Evolutionary conservation across 1,140 invertebrate species (phyloP), one percentile per base, ranked within the genome.

Genomic region (Venturia canescens): DNA sequence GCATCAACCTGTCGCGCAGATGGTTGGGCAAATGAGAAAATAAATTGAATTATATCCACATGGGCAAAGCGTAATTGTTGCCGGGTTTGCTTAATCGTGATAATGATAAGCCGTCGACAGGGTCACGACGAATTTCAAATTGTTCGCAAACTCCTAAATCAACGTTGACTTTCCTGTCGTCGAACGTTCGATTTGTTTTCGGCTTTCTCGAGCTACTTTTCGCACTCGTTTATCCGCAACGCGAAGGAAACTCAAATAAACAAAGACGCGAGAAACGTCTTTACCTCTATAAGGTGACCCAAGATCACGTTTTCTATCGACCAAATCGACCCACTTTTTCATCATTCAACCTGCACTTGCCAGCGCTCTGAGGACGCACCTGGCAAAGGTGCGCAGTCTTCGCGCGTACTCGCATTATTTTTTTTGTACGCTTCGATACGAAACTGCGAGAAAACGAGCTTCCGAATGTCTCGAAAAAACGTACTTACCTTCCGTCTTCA

Each of bases 11-110:
- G 77, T 48, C 66, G 27, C 27, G 27, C 66, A 48, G 77, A 69
- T 79, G 63, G 50, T 53, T 70, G 70, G 66, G 70, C 69, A 66
- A 44, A 69, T 69, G 48, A 79, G 11, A 18, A 38, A 72, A 44
- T 27, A 21, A 69, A 23, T 69, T 69, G 66, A 13, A 27, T 69
- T 26, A 18, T 18, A 29, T 69, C 23, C 23, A 69, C 16, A 16
- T 69, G 31, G 26, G 4, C 16, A 0, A 34, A 50, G 48, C 29
- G 44, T 57, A 53, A 53, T 53, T 53, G n/a, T 18, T 53, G n/a
- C n/a, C 50, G n/a, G n/a, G 18, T 21, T 53, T 13, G 38, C 11
- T 44, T 1, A 44, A 53, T 53, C 50, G 4, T 53, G 18, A 53
- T 21, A 53, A 18, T n/a, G 18, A 53, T 53, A 53, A 53, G n/a